Conservation (phyloP, 1,140 invertebrate genomes). For the Gryon sp. region DNA sequence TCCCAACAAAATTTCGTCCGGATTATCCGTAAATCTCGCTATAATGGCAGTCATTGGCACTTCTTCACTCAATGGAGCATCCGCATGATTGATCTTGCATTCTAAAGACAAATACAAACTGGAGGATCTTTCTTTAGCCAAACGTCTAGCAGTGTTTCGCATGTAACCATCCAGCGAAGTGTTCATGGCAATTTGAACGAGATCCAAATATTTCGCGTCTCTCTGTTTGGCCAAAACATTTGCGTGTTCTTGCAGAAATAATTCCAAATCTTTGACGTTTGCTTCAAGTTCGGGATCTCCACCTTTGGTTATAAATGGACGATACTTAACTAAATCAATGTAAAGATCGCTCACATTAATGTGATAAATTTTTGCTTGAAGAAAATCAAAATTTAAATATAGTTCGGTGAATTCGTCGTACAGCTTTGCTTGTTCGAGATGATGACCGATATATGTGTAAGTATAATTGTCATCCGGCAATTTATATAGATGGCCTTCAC, state of each 20-base stretch:
- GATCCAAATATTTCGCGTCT: slow-evolving; percentile 73
- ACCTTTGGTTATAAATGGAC: slow-evolving; percentile 75
- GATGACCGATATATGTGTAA: slow-evolving; percentile 83
- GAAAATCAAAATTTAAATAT: slow-evolving; percentile 82
- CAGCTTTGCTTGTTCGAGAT: slow-evolving; percentile 79
- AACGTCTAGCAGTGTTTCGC: slow-evolving; percentile 69
- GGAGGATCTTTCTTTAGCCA: slow-evolving; percentile 65
- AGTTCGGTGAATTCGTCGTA: slow-evolving; percentile 78
- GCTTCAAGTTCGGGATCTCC: slow-evolving; percentile 47
- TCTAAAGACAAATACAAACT: slow-evolving; percentile 69
- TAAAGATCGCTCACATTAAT: slow-evolving; percentile 81
- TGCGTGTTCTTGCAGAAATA: slow-evolving; percentile 74
- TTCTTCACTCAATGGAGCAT: slow-evolving; percentile 67
- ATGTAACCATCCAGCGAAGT: slow-evolving; percentile 70
- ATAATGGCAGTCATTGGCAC: slow-evolving; percentile 62
- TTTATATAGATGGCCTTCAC: slow-evolving; percentile 77
- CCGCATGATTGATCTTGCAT: slow-evolving; percentile 52
- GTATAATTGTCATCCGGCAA: slow-evolving; percentile 83
- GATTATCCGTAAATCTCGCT: slow-evolving; percentile 70
- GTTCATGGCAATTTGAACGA: slow-evolving; percentile 79
- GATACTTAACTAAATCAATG: slow-evolving; percentile 81
- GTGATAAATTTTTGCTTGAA: slow-evolving; percentile 81
- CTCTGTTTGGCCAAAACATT: slow-evolving; percentile 76
- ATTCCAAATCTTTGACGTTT: slow-evolving; percentile 67
- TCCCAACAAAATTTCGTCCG: slow-evolving; percentile 71